Base-by-base conservation (phyloP, 2,113 vertebrate genomes). In the Xenus cinereus region DNA sequence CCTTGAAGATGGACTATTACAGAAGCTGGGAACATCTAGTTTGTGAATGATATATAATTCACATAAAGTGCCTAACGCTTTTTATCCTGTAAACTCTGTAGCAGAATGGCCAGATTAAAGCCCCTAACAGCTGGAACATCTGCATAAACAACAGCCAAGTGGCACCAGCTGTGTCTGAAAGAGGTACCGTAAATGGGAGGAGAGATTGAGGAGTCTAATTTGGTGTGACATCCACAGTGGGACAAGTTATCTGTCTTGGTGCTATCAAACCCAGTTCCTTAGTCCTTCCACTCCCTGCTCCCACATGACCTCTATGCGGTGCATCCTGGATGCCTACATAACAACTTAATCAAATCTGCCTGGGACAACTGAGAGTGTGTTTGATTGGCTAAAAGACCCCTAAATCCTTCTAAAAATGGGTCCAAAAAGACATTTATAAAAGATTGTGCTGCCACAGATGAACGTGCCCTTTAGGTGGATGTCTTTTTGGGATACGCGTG, bases 51-150 rank as follows among this genome's bases (percentile, higher is more conserved):
- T 74, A 46, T 69, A 79, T 57, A 83, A 85, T 85, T 87, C 63
- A 54, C 45, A 76, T 67, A 63, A 94, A 83, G 41, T 19, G 54
- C 27, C 56, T 86, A 43, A 67, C 0, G 0, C 8, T 94, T 94
- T 89, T 46, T 56, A 35, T 79, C 27, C 43, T 64, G 48, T 68
- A 89, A 92, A 51, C 33, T 60, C 66, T 82, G 51, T 8, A 64
- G 53, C 60, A 93, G 77, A 86, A 95, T 74, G 35, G 45, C 53
- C 62, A 82, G 77, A 94, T 56, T 82, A 30, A 92, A 92, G 56
- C 59, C 18, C 39, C 56, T 63, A 95, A 64, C 80, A 95, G 89
- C 89, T 91, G 94, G 60, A 94, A 89, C 77, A 89, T 48, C 94
- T 96, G 91, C 64, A 89, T 64, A 87, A 85, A 78, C 48, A 73